A percentile compares a stretch with the other conserved stretches of the same genome.
Evolutionary conservation across 2,888 invertebrate genomes (phyloP).

Genomic region (Incurvaria masculella): DNA sequence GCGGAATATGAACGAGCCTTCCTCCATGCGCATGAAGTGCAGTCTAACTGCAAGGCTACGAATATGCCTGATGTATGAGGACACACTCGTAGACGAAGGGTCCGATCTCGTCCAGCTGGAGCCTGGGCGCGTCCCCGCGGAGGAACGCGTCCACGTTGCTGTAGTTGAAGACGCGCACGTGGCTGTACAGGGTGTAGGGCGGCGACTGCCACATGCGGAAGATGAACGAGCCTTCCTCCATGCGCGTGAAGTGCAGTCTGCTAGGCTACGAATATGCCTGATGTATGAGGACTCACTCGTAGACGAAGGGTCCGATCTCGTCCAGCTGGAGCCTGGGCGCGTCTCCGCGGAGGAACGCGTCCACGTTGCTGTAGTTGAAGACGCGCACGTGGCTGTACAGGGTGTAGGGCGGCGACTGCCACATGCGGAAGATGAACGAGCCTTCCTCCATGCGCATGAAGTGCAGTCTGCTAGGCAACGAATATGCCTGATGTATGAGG

Average conservation of each 20-base stretch:
- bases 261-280: too few species aligned
- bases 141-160: conserved; percentile 71
- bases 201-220: conserved; percentile 69
- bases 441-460: conserved; percentile 56
- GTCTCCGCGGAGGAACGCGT: conserved; percentile 61
- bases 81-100: too few species aligned
- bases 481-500: too few species aligned
- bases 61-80: too few species aligned
- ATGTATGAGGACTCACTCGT: conserved; percentile 70
- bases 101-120: too few species aligned
- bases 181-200: conserved; percentile 64
- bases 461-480: too few species aligned
- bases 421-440: conserved; percentile 62
- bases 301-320: conserved; percentile 80
- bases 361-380: conserved; percentile 78
- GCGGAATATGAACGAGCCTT: conserved; percentile 60
- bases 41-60: too few species aligned
- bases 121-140: conserved; percentile 53
- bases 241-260: conserved; percentile 55
- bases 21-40: conserved; percentile 56
- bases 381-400: conserved; percentile 67
- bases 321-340: conserved; percentile 62
- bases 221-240: conserved; percentile 60
- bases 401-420: conserved; percentile 68
- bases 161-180: conserved; percentile 75